Percentiles rank a stretch among this genome's conserved stretches.
phyloP scores from a whole-genome alignment of 2,888 invertebrate species.

The Agrotis puta region DNA sequence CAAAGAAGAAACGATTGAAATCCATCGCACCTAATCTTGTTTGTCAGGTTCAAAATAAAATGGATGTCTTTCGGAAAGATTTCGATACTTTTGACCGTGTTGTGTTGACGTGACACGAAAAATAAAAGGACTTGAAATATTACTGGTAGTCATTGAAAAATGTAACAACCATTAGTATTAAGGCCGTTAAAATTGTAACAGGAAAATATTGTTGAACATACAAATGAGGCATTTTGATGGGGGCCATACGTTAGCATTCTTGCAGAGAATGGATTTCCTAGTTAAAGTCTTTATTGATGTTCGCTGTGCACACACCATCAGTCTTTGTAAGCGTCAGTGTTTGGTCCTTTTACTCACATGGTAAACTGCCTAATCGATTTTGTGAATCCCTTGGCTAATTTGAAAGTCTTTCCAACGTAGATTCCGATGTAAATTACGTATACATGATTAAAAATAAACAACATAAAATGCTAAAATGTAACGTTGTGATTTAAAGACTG shows the following conservation, averaged over 20 bases:
- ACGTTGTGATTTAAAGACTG: no score
- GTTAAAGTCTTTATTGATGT: constrained; percentile 24
- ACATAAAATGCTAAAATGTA: not conserved
- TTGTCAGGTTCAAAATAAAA: constrained; percentile 51
- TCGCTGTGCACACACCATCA: constrained; percentile 1
- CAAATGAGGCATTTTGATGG: constrained; percentile 38
- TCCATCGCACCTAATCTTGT: constrained; percentile 45
- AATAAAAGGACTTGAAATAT: constrained; percentile 35
- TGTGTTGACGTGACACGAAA: constrained; percentile 24
- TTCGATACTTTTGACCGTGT: constrained; percentile 7
- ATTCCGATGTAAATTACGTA: not conserved
- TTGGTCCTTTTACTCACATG: not conserved
- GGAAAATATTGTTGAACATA: constrained; percentile 41
- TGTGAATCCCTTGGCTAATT: not conserved
- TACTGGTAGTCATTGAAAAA: constrained; percentile 41
- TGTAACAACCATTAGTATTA: constrained; percentile 33
- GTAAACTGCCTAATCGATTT: constrained; percentile 1
- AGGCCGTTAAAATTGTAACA: constrained; percentile 41
- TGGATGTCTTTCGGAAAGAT: constrained; percentile 38
- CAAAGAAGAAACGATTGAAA: constrained; percentile 28
- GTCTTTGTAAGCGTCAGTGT: not conserved
- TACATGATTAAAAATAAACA: not conserved
- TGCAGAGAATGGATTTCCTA: constrained; percentile 22
- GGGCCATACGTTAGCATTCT: constrained; percentile 34
- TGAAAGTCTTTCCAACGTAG: not conserved